These are phyloP conservation scores for Thunnus maccoyii DNA, from an alignment of 2,113 vertebrate species.

Conservation along the genomic window DNA sequence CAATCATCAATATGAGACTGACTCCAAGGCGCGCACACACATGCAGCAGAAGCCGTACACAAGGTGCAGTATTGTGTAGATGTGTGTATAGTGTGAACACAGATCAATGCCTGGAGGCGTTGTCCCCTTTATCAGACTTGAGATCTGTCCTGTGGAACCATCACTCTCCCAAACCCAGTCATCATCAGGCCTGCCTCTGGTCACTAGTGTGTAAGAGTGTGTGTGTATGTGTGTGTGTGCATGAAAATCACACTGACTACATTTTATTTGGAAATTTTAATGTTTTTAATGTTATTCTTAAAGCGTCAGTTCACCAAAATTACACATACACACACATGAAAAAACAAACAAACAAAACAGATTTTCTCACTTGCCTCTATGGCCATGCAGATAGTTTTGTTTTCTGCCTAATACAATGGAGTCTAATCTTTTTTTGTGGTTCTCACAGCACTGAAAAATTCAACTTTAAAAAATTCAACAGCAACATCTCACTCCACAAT, in stretches of 20 bases:
- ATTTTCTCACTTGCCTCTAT: neutral
- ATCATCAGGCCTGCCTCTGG: conserved; percentile 14
- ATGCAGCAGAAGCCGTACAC: neutral
- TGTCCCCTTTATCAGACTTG: conserved; percentile 44
- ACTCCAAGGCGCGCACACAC: conserved; percentile 16
- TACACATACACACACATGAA: neutral
- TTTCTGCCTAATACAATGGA: neutral
- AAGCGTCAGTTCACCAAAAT: neutral
- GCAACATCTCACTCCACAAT: conserved; percentile 18
- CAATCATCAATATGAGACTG: conserved; percentile 53
- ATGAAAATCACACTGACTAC: too few relatives aligned
- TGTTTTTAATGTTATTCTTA: too few relatives aligned
- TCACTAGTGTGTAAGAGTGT: neutral
- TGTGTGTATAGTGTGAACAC: neutral
- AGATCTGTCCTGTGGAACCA: conserved; percentile 23
- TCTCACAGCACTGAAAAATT: neutral
- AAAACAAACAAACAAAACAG: neutral
- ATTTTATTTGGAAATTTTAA: neutral
- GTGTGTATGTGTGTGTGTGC: neutral
- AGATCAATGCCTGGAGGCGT: conserved; percentile 21
- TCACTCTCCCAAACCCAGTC: conserved; percentile 19
- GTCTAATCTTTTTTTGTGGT: neutral
- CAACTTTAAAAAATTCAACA: conserved; percentile 2
- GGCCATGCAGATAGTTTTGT: neutral
- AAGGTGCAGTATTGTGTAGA: neutral